Evolutionary conservation across 2,113 vertebrate genomes (phyloP), one percentile per base, ranked within the genome.

Genomic region (Origma solitaria): DNA sequence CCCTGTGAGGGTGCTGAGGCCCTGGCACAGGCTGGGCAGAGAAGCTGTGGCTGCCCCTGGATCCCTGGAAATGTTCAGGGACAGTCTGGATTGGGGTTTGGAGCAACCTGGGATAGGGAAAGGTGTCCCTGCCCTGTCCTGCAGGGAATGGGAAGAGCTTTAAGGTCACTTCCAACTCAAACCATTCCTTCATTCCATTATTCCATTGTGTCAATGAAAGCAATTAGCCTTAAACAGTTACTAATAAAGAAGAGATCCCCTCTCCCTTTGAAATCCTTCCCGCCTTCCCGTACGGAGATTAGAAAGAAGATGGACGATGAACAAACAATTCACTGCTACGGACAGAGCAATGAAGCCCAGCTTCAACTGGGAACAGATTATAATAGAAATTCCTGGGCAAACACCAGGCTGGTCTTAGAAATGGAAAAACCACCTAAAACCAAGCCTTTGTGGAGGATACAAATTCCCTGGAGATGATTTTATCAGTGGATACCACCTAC

Each of bases 61-160:
- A 60, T 30, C 69, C 53, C 69, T 89, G 70, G 30, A 7, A 35
- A 14, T 40, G 47, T 40, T 47, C 78, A 35, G n/a, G 54, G 4
- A 17, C 61, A 47, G 38, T 17, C 0, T 54, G 40, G 60, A 53
- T 0, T 45, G 0, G 68, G 19, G 4, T 15, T 82, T 58, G 53
- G 30, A 68, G 6, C 38, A 25, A 0, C 11, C 78, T 69, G 78
- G 54, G 21, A 8, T 0, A 13, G 30, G 10, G 11, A 7, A 3
- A 82, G 1, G 9, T 75, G 38, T 40, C 61, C 44, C 61, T 53
- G 61, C 3, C 23, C 38, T 10, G 33, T 40, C n/a, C n/a, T n/a
- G 38, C 13, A 82, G 2, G 30, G 27, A 51, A 68, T 6, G 13
- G 21, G 33, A 11, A 44, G 53, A 31, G 5, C 25, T 68, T 75